Base-by-base conservation (phyloP, 2,888 invertebrate species). In the Maniola hyperantus region DNA sequence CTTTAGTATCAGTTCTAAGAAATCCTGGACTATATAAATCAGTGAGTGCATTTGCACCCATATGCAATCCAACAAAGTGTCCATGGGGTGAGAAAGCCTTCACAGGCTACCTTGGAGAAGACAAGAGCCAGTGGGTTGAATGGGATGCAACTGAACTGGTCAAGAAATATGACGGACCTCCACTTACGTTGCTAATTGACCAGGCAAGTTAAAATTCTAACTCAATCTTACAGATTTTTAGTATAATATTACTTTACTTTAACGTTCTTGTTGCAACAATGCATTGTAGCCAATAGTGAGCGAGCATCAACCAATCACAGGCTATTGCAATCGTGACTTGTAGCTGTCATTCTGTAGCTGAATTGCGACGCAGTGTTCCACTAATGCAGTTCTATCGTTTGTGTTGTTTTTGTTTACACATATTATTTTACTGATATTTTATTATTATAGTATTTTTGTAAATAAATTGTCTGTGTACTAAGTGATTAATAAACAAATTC, bases 31-130 rank as follows among this genome's bases (percentile, higher is more conserved):
- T 96, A 66, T 99, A 97, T 87, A 95, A 95, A 78, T 95, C 96
- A 8, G 98, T 98, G 0, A 98, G 99, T 71, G 98, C 98, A 6
- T 99, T 99, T 93, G 95, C 99, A 5, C 99, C 99, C 0, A 98
- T 99, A 79, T 95, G 96, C 74, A 98, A 99, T 87, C 99, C 99
- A 0, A 94, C 91, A 2, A 91, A 95, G 64, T 96, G 97, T 74
- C 94, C 96, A 0, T 99, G 98, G 98, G 99, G 99, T 0, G 88
- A 94, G 48, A 98, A 97, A 81, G 97, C 96, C 5, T 96, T 99
- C 66, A 89, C 91, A 63, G 97, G 97, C 0, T 98, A 97, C 82
- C 85, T 98, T 60, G 97, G 97, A 10, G 92, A 93, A 6, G 88
- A 94, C 66, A 94, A 95, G 74, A 88, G 85, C n/a, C 91, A 93